phyloP scores from a whole-genome alignment of 2,797 vertebrate species.

The Crenichthys baileyi region DNA sequence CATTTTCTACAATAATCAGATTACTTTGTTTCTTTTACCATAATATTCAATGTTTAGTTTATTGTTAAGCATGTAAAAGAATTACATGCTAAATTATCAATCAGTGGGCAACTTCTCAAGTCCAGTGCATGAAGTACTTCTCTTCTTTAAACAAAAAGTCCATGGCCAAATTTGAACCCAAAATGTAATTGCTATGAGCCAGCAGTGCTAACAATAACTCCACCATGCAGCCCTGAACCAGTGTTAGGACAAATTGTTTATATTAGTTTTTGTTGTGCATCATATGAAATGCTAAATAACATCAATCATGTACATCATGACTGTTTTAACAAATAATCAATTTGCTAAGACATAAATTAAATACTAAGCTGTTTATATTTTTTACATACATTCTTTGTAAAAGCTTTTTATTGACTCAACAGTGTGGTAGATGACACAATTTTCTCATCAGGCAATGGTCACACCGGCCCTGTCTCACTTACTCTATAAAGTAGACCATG shows the following conservation, averaged over 20 bases:
- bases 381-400: neutral
- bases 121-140: neutral
- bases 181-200: neutral
- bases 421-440: neutral
- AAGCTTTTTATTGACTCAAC: neutral
- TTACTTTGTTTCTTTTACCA: no score
- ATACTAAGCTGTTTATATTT: neutral
- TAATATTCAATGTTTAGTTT: no score
- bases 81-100: no score
- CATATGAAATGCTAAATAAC: neutral
- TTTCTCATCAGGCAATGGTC: neutral
- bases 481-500: constrained; percentile 99
- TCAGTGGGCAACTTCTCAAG: neutral
- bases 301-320: neutral
- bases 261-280: no score
- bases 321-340: neutral
- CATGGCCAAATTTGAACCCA: neutral
- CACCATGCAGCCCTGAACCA: neutral
- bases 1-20: no score
- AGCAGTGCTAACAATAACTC: neutral
- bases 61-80: no score
- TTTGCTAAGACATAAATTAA: neutral
- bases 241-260: neutral
- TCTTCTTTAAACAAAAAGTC: neutral
- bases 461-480: constrained; percentile 73